Evolutionary conservation across 2,113 vertebrate genomes (phyloP).

Genomic region (Mesocricetus auratus): DNA sequence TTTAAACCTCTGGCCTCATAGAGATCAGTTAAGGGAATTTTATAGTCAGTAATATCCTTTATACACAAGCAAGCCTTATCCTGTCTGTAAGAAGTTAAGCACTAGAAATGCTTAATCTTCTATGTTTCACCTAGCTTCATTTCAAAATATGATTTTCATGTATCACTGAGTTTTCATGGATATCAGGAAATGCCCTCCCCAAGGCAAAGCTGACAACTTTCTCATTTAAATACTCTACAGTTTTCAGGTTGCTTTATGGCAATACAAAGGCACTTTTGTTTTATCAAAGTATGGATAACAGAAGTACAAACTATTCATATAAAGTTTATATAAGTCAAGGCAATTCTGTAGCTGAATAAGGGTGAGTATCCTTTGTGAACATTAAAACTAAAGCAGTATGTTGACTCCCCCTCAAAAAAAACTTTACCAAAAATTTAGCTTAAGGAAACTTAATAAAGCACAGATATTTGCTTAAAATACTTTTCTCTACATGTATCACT

Average conservation of each 20-base stretch:
- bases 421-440: slow-evolving; percentile 53
- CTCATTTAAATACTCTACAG: slow-evolving; percentile 37
- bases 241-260: slow-evolving; percentile 32
- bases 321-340: neutral
- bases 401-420: neutral
- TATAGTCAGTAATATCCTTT: neutral
- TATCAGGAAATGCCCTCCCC: neutral
- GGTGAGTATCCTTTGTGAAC: slow-evolving; percentile 2
- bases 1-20: neutral
- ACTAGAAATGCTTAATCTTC: neutral
- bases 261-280: slow-evolving; percentile 41
- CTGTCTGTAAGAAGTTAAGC: neutral
- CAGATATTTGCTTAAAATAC: slow-evolving; percentile 50
- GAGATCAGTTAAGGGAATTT: neutral
- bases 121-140: neutral
- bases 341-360: neutral
- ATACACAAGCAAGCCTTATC: neutral
- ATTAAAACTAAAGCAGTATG: slow-evolving; percentile 46
- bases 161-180: neutral
- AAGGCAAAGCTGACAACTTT: slow-evolving; percentile 49
- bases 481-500: neutral
- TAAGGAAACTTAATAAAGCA: slow-evolving; percentile 64
- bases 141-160: slow-evolving; percentile 46
- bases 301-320: neutral
- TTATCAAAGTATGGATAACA: slow-evolving; percentile 12